Base-by-base conservation (phyloP, 1,140 invertebrate species). In the Rhopalosiphum maidis region DNA sequence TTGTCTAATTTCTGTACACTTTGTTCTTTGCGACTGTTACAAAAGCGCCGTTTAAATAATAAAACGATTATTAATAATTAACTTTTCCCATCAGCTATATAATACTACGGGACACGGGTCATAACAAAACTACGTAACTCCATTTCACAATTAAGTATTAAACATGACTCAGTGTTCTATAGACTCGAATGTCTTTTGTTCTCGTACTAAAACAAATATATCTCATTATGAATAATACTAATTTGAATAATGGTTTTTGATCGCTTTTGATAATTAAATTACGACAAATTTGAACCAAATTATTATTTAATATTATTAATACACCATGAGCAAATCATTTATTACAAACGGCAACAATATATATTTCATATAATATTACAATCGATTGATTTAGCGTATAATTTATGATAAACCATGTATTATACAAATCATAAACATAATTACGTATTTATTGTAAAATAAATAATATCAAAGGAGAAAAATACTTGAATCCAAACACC, bases 31-130 rank as follows among this genome's bases (percentile, higher is more conserved):
- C 43, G 25, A 77, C n/a, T n/a, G 15, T 41, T 41, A 37, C 43
- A 86, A 86, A 86, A 46, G 37, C 43, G 11, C 9, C 85, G 25
- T 86, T 86, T 86, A 86, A 43, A 46, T 43, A 86, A 86, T 86
- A 86, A 41, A 86, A 43, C 85, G 43, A 86, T 46, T 86, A 46
- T 86, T 86, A 86, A 86, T 86, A 86, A 46, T 86, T 86, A 86
- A 86, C 37, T 46, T 86, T 86, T 86, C 23, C 83, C 83, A 86
- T 43, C 82, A 85, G 9, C 83, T 9, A 15, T 15, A 86, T 86
- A 86, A 46, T 46, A 86, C 60, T 18, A 21, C 48, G 48, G 48
- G 48, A 51, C 48, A 51, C 41, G 41, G 41, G 41, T 86, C 25
- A 86, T 48, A 30, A 86, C 30, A n/a, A 25, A 77, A 77, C 60